Conservation (phyloP, 2,113 vertebrate species). For the Prionailurus viverrinus region DNA sequence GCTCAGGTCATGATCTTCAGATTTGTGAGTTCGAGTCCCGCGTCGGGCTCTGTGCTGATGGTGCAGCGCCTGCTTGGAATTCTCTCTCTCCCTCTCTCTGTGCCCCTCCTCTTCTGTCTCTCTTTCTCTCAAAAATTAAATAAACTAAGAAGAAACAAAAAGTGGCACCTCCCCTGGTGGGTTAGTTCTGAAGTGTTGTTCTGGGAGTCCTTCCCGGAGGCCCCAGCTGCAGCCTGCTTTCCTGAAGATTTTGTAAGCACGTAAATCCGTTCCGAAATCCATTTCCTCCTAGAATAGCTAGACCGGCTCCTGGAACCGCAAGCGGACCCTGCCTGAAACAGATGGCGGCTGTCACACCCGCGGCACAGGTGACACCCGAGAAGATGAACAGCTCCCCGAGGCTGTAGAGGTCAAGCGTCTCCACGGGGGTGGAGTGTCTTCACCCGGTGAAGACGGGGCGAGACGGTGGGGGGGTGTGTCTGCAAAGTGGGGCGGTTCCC, state of each 20-base stretch:
- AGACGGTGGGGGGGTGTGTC: not conserved
- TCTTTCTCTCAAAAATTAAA: no score
- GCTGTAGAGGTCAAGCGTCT: not conserved
- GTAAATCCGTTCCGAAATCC: not conserved
- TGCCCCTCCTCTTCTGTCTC: no score
- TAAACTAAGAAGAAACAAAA: not conserved
- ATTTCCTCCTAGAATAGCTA: not conserved
- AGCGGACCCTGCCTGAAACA: not conserved
- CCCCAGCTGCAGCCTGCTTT: not conserved
- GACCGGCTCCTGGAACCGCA: not conserved
- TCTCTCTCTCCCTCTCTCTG: no score
- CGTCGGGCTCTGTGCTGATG: no score
- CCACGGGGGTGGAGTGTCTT: no score
- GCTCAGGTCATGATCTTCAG: no score
- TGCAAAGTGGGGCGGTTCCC: not conserved
- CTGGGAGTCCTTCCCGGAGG: not conserved
- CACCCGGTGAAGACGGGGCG: not conserved
- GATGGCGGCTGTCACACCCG: not conserved
- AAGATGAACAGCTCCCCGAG: not conserved
- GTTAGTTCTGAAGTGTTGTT: not conserved
- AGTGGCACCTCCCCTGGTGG: rapidly evolving
- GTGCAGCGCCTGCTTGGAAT: no score
- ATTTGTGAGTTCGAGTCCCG: no score
- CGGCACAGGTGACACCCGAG: not conserved
- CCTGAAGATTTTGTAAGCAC: not conserved